Base-by-base conservation (phyloP, 2,797 vertebrate species). In the Anguilla anguilla region DNA sequence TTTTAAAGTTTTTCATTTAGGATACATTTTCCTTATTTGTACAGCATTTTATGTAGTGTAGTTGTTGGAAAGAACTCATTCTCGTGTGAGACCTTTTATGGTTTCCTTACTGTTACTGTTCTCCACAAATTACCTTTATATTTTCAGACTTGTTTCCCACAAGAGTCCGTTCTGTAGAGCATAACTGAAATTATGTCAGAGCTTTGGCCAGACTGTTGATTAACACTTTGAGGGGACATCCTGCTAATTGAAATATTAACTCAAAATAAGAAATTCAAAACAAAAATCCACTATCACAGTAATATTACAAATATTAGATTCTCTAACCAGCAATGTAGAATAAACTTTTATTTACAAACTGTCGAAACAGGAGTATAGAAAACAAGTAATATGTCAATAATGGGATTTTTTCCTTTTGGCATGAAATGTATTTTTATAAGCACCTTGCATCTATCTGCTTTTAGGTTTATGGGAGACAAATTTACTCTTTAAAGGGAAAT, bases 221-320 rank as follows among this genome's bases (percentile, higher is more conserved):
- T 83, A 55, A 83, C 51, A 83, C 43, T 83, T 83, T 83, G 13
- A 83, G 39, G 17, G 77, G 39, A 55, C 13, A 55, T 83, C 72
- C 10, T 55, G 11, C 15, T 49, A 82, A 46, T 46, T 39, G 31
- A 51, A 49, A 51, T n/a, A n/a, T 83, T 83, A 25, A 7, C 19
- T 83, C 11, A 51, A 72, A 31, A 15, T 72, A 35, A 10, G 31
- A 28, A 72, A 72, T 72, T 31, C 64, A 64, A 1, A 64, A 64
- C 22, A 22, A 55, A 22, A 64, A 25, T 64, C 61, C 3, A 6
- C 22, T 64, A n/a, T 64, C 19, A 25, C 17, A 64, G 61, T 64
- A 4, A 22, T 64, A 64, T 25, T 64, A 25, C 17, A 22, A 64
- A 64, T 46, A 46, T 46, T 19, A 2, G 19, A 6, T 64, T 15